phyloP scores from a whole-genome alignment of 2,113 vertebrate species.

The Thalassarche chlororhynchos region DNA sequence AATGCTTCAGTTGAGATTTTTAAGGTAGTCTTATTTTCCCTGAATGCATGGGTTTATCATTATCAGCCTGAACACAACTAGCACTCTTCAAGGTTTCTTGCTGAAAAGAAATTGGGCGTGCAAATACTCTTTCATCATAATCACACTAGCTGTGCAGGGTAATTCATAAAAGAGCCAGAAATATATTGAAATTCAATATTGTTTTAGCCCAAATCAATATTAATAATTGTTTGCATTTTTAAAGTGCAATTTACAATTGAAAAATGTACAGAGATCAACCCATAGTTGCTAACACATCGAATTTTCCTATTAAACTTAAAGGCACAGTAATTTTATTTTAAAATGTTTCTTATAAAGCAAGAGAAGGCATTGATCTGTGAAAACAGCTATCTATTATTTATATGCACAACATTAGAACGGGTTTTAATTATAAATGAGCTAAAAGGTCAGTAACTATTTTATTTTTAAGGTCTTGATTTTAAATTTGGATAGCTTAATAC shows the following conservation, averaged over 20 bases:
- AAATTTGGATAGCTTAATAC: background rate
- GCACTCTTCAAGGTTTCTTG: conserved; percentile 59
- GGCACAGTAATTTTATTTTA: conserved; percentile 58
- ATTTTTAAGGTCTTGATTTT: conserved; percentile 57
- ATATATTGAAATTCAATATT: conserved; percentile 85
- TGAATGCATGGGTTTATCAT: conserved; percentile 60
- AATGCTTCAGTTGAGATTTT: conserved; percentile 24
- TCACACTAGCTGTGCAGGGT: conserved; percentile 64
- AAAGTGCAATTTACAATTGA: conserved; percentile 77
- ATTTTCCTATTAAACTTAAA: conserved; percentile 73
- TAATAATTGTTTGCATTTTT: conserved; percentile 87
- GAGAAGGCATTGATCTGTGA: conserved; percentile 64
- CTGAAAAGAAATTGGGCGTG: conserved; percentile 78
- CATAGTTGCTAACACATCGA: conserved; percentile 72
- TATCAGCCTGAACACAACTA: conserved; percentile 47
- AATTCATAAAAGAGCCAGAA: conserved; percentile 80
- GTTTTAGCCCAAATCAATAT: conserved; percentile 84
- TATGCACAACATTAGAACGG: conserved; percentile 50
- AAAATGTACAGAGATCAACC: conserved; percentile 74
- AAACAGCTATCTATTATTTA: conserved; percentile 74
- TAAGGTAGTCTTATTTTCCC: conserved; percentile 48
- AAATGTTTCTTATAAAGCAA: conserved; percentile 50
- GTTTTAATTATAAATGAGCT: conserved; percentile 70
- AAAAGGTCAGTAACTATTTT: conserved; percentile 67
- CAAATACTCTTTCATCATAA: conserved; percentile 80